These are phyloP conservation scores for Puma concolor DNA, from an alignment of 2,113 vertebrate species.

Conservation along the genomic window DNA sequence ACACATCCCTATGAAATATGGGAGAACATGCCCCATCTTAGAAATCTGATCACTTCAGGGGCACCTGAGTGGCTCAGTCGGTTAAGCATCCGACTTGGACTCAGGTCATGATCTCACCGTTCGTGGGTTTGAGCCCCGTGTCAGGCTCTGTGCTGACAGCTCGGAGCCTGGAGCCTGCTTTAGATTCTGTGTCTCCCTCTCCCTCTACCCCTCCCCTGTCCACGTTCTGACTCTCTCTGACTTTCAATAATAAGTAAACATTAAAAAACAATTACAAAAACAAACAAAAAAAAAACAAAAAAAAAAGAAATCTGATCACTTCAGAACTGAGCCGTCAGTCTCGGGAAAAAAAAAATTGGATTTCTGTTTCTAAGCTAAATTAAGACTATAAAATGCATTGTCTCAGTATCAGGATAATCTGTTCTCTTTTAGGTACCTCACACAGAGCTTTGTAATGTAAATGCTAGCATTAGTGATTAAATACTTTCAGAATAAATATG, in stretches of 20 bases:
- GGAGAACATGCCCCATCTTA: neutral
- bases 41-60: neutral
- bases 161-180: no score
- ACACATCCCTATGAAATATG: neutral
- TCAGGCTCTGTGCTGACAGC: no score
- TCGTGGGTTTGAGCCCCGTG: no score
- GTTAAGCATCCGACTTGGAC: no score
- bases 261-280: no score
- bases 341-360: neutral
- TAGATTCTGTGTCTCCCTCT: no score
- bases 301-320: neutral
- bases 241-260: no score
- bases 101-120: no score
- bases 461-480: neutral
- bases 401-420: neutral
- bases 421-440: neutral
- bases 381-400: neutral
- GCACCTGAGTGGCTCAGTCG: no score
- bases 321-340: neutral
- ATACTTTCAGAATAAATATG: neutral
- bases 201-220: no score
- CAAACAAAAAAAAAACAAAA: no score
- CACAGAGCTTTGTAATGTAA: neutral
- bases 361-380: neutral
- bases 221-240: no score